Base-by-base conservation (phyloP, 2,113 vertebrate genomes). In the Barbus barbus region DNA sequence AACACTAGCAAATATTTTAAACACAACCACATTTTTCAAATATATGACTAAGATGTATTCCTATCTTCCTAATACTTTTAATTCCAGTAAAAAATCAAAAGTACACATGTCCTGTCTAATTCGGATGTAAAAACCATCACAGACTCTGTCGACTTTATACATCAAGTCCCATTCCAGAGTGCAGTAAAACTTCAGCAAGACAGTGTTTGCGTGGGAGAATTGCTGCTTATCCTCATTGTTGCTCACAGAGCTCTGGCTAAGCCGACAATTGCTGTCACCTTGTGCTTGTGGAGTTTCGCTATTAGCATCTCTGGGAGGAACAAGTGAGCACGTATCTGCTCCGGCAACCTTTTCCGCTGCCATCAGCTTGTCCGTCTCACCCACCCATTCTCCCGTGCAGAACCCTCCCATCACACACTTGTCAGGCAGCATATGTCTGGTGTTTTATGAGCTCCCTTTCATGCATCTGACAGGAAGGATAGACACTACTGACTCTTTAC, bases 341-440 rank as follows among this genome's bases (percentile, higher is more conserved):
- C 60, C 22, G 60, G 84, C 69, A 81, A 65, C 81, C 83, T 83
- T 82, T 82, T 38, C 46, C 69, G 31, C 9, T 38, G 46, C 5
- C 78, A 28, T 76, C 22, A 33, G 46, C 51, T 41, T 16, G 31
- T 56, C 65, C 65, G 22, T 5, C 48, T 38, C 81, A 28, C 26
- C 76, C 53, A 9, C 82, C 84, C 46, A 75, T 53, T 28, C 33
- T 72, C 26, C 65, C 41, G 56, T 81, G 81, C 84, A 89, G 87
- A 90, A 90, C 88, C 87, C 88, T 67, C 87, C 84, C 85, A 77
- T 92, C 89, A 85, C 88, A 89, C 88, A 90, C 88, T 90, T 93
- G 93, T 93, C 93, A 94, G 71, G 87, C 90, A 89, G 81, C 89
- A 91, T 93, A 91, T 91, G 90, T 89, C 88, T n/a, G 8, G 41